phyloP scores from a whole-genome alignment of 2,113 vertebrate genomes.

The Apteryx mantelli region DNA sequence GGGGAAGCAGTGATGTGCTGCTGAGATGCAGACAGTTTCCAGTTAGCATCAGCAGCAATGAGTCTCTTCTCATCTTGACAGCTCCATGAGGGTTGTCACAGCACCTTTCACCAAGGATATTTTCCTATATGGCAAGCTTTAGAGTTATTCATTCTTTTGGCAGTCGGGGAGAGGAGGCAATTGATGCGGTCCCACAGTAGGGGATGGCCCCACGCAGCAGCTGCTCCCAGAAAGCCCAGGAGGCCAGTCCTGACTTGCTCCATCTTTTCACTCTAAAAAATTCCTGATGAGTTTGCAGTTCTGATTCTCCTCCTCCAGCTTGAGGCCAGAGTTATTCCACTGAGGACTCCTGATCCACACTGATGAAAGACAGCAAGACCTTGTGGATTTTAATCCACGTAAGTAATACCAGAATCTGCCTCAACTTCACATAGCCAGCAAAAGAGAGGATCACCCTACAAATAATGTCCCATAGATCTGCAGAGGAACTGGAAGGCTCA shows the following conservation, averaged over 20 bases:
- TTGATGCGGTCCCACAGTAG: background rate
- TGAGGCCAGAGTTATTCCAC: background rate
- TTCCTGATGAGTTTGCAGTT: background rate
- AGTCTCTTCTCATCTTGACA: background rate
- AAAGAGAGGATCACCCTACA: background rate
- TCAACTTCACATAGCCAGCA: background rate
- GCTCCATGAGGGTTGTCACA: background rate
- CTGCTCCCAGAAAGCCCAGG: background rate
- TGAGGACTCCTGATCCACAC: background rate
- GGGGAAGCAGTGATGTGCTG: background rate
- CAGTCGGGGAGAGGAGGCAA: background rate
- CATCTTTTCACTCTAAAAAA: background rate
- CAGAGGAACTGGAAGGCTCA: background rate
- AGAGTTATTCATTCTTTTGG: background rate
- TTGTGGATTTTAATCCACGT: background rate
- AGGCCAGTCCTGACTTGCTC: background rate
- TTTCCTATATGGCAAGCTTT: background rate
- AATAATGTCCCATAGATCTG: rapidly evolving
- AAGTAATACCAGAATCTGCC: background rate
- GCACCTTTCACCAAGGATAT: background rate
- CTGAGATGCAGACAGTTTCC: background rate
- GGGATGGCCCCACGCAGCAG: background rate
- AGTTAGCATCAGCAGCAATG: background rate
- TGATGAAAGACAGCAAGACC: background rate
- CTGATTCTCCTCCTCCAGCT: background rate